Evolutionary conservation across 2,888 invertebrate species (phyloP).

Genomic region (Caenorhabditis angaria): DNA sequence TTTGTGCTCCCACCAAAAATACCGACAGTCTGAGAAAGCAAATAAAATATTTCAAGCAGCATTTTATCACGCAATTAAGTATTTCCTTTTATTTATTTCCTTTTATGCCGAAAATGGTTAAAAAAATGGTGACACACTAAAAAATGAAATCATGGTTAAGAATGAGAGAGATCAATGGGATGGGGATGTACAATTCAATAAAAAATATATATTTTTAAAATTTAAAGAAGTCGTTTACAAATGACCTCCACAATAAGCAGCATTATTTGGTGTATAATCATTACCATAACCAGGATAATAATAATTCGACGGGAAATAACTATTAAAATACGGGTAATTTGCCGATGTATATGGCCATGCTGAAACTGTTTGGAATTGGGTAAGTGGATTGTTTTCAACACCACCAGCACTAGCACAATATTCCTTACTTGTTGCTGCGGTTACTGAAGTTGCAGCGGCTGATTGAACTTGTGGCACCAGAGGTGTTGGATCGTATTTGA

Average conservation of each 20-base stretch:
- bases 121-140: slow-evolving; percentile 1
- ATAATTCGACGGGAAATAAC: slow-evolving; percentile 27
- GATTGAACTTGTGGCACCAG: slow-evolving; percentile 20
- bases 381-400: not conserved
- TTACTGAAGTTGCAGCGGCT: not conserved
- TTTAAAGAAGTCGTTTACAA: not conserved
- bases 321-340: slow-evolving; percentile 22
- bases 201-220: not conserved
- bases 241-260: slow-evolving; percentile 5
- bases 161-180: slow-evolving; percentile 4
- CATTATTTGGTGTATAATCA: slow-evolving; percentile 45
- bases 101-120: not conserved
- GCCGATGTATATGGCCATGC: slow-evolving; percentile 22
- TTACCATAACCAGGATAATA: slow-evolving; percentile 29
- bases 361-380: slow-evolving; percentile 7
- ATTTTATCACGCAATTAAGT: slow-evolving; percentile 4
- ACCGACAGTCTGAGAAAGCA: slow-evolving; percentile 26
- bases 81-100: not conserved
- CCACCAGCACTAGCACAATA: not conserved
- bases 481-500: slow-evolving; percentile 25
- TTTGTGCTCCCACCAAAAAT: too few relatives aligned
- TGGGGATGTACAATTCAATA: not conserved
- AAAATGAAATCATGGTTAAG: not conserved
- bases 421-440: not conserved
- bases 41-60: slow-evolving; percentile 15